Base-by-base conservation (phyloP, 2,888 invertebrate genomes). In the Pterobdella sp. region DNA sequence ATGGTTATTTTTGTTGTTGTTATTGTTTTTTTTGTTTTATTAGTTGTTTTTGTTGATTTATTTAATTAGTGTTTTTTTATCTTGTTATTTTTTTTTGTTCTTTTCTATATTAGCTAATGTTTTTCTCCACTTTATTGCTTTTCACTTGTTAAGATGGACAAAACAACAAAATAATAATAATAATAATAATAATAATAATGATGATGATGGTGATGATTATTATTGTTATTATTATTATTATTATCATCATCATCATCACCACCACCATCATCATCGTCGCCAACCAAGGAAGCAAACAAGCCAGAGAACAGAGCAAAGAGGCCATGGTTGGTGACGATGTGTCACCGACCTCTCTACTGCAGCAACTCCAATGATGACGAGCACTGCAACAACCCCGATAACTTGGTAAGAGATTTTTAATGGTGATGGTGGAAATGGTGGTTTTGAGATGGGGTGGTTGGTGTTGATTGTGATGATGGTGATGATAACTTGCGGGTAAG, bases 301-400 rank as follows among this genome's bases (percentile, higher is more conserved):
- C 70, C 79, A 64, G 81, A 80, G 73, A 84, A 84, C 74, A 78
- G 84, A 72, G 80, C 79, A 1, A 76, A 79, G 73, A 77, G 80
- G 32, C 84, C 84, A 0, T 84, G 84, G 84, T 82, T 84, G 72
- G 82, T 84, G 42, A 80, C 81, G 18, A 81, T 83, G 80, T 83
- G 80, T 36, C 84, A 84, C 77, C 77, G 83, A 70, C 84, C 84
- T 0, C 81, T 84, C 82, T 84, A 84, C 78, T 84, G 84, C 77
- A 81, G 82, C 79, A 91, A 93, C 83, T 87, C 86, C 18, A 73
- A 77, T 36, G 76, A 78, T 37, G 66, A 70, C 0, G 74, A 75
- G 64, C 76, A 76, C 74, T 76, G 76, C 60, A 56, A 22, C n/a
- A 56, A 56, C 7, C 60, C 60, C n/a, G 60, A 56, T 1, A 72